These are phyloP conservation scores for Parnassius glacialis DNA, from an alignment of 2,888 invertebrate species.

Conservation along the genomic window DNA sequence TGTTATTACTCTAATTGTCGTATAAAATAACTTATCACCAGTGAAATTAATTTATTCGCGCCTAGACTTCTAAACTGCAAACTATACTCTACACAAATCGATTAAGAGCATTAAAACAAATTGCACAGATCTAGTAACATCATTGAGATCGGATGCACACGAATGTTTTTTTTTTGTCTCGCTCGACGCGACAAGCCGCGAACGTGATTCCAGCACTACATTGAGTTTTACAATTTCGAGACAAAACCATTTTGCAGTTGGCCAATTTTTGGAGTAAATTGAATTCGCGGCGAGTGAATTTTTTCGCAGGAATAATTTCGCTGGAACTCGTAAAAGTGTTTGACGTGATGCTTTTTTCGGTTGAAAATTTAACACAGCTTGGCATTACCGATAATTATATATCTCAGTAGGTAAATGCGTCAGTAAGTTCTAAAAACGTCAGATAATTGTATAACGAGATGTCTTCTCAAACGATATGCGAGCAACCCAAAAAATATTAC, in stretches of 20 bases:
- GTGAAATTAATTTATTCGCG: too few relatives aligned
- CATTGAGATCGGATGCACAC: constrained; percentile 5
- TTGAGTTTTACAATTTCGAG: constrained; percentile 32
- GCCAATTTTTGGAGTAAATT: constrained; percentile 31
- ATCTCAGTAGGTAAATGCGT: too few relatives aligned
- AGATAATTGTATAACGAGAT: too few relatives aligned
- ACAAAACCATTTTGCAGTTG: constrained; percentile 31
- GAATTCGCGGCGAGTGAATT: constrained; percentile 27
- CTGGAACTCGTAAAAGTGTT: constrained; percentile 30
- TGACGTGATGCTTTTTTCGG: constrained; percentile 23
- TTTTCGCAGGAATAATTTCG: constrained; percentile 24
- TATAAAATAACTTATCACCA: too few relatives aligned
- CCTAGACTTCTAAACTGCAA: too few relatives aligned
- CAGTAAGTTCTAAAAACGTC: too few relatives aligned
- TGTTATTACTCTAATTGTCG: too few relatives aligned
- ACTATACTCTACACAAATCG: background rate
- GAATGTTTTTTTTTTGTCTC: constrained; percentile 6
- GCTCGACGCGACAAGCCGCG: constrained; percentile 2
- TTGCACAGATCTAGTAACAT: constrained; percentile 4
- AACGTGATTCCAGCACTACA: constrained; percentile 16
- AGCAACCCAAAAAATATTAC: too few relatives aligned
- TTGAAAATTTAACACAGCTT: background rate
- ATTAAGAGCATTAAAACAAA: constrained; percentile 1
- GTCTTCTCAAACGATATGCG: too few relatives aligned
- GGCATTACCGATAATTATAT: too few relatives aligned